These are phyloP conservation scores for Drosophila busckii DNA, from an alignment of 1,140 invertebrate genomes.

Conservation along the genomic window DNA sequence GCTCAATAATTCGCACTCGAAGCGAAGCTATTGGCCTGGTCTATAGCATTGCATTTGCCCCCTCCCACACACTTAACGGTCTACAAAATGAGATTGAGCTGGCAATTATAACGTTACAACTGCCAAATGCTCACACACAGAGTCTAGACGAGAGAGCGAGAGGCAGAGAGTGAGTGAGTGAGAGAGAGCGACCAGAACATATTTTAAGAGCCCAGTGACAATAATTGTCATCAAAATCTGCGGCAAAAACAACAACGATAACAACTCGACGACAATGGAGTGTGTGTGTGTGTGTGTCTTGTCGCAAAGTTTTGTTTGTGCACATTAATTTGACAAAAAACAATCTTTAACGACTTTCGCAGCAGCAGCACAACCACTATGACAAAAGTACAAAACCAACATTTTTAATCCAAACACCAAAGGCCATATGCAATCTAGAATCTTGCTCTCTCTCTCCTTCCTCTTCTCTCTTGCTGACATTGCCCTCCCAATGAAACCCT, in stretches of 20 bases:
- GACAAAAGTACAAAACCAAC: too few species aligned
- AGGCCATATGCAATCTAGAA: conserved; percentile 11
- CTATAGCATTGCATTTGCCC: neutral
- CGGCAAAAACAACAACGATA: conserved; percentile 19
- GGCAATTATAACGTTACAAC: conserved; percentile 55
- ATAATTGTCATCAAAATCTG: conserved; percentile 68
- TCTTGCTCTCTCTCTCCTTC: neutral
- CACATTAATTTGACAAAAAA: conserved; percentile 71
- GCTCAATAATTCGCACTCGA: neutral
- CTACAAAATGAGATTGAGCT: conserved; percentile 9
- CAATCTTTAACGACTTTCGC: conserved; percentile 69
- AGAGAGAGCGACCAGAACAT: conserved; percentile 10
- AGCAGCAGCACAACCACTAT: conserved; percentile 36
- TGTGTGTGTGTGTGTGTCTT: too few species aligned
- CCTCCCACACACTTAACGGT: neutral
- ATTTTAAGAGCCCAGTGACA: conserved; percentile 16
- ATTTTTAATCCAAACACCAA: conserved; percentile 45
- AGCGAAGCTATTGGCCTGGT: too few species aligned
- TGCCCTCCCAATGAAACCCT: neutral
- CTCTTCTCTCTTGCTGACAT: neutral
- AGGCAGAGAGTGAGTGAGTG: too few species aligned
- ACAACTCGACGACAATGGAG: conserved; percentile 42
- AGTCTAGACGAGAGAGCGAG: too few species aligned
- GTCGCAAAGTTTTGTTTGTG: conserved; percentile 31
- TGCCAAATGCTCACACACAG: conserved; percentile 25